Conservation (phyloP, 2,113 vertebrate genomes). For the Halichoeres trimaculatus region DNA sequence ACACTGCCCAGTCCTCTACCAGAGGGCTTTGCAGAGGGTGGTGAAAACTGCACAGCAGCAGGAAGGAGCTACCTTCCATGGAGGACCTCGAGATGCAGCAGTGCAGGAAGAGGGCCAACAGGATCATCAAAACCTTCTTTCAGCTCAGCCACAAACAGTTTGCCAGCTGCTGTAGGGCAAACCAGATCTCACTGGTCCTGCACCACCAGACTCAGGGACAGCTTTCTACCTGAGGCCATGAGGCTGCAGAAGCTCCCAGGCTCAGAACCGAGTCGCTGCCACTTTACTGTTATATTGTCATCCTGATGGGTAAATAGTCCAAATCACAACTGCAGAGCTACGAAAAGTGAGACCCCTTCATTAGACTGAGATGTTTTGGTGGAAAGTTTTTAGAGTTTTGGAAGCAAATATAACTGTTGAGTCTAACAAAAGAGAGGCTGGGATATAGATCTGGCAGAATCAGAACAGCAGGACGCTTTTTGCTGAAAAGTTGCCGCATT, state of each 20-base stretch:
- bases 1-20: not conserved
- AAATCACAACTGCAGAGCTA: not conserved
- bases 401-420: not conserved
- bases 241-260: not conserved
- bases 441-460: not conserved
- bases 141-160: not conserved
- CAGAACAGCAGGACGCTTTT: constrained; percentile 1
- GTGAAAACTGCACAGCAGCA: not conserved
- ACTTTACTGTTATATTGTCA: not conserved
- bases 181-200: not conserved
- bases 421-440: not conserved
- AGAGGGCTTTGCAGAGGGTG: not conserved
- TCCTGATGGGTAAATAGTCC: not conserved
- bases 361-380: not conserved
- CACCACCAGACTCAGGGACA: not conserved
- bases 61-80: not conserved
- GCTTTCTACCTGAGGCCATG: not conserved
- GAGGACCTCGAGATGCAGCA: not conserved
- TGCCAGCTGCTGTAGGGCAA: not conserved
- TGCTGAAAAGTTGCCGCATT: not conserved
- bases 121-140: not conserved
- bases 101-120: not conserved
- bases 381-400: not conserved
- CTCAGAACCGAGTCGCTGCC: not conserved
- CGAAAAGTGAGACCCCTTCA: not conserved